phyloP scores from a whole-genome alignment of 2,113 vertebrate species.

The Limanda limanda region DNA sequence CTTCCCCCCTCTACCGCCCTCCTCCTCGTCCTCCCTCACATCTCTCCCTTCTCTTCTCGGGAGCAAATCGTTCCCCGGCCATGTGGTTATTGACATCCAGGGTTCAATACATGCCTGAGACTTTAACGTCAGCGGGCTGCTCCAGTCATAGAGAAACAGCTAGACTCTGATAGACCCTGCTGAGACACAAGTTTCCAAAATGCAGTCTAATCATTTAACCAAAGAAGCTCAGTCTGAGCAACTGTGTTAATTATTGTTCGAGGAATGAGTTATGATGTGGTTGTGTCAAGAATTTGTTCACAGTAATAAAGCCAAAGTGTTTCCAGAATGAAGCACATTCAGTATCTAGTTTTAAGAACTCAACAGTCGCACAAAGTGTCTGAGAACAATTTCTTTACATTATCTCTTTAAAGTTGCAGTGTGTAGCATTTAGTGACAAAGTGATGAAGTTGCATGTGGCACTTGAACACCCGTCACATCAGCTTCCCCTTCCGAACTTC shows the following conservation, averaged over 20 bases:
- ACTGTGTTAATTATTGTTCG: constrained; percentile 1
- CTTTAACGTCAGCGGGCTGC: constrained; percentile 35
- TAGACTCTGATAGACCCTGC: constrained; percentile 26
- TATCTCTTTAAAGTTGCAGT: background rate
- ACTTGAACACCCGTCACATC: too few relatives aligned
- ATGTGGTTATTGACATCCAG: constrained; percentile 67
- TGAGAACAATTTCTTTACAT: background rate
- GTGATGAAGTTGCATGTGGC: too few relatives aligned
- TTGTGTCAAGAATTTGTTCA: background rate
- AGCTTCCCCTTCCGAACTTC: too few relatives aligned
- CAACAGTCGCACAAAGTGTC: background rate
- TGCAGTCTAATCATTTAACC: constrained; percentile 25
- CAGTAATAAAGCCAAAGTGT: background rate
- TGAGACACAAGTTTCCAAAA: constrained; percentile 29
- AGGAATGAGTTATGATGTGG: background rate
- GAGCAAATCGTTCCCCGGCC: constrained; percentile 54
- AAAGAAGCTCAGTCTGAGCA: constrained; percentile 21
- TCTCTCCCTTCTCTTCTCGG: constrained; percentile 31
- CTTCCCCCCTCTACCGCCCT: constrained; percentile 14
- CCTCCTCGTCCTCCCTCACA: constrained; percentile 2
- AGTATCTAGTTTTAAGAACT: background rate
- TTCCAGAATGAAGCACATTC: background rate
- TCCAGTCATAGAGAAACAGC: constrained; percentile 30
- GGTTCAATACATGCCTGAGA: constrained; percentile 56
- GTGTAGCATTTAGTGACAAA: too few relatives aligned